phyloP scores from a whole-genome alignment of 2,797 vertebrate genomes.

The Rhynchonycteris naso region DNA sequence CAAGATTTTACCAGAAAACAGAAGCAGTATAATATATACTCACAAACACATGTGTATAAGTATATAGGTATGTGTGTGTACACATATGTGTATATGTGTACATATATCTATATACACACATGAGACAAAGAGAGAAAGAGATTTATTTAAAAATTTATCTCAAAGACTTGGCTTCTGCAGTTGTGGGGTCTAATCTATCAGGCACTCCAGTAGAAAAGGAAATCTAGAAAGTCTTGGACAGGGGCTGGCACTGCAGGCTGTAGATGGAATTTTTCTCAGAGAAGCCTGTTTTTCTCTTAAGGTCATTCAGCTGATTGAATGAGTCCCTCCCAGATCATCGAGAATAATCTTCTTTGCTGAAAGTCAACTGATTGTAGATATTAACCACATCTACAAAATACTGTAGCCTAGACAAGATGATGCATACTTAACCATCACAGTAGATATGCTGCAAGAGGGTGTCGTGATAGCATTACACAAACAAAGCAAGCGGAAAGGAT shows the following conservation, averaged over 20 bases:
- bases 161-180: background rate
- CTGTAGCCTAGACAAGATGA: background rate
- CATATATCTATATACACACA: background rate
- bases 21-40: background rate
- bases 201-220: background rate
- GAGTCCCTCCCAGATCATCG: background rate
- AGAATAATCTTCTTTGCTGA: background rate
- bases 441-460: background rate
- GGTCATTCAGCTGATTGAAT: background rate
- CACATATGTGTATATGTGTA: background rate
- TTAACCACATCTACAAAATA: background rate
- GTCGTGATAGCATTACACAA: background rate
- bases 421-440: accelerated
- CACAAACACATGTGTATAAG: background rate
- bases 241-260: background rate
- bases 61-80: background rate
- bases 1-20: background rate
- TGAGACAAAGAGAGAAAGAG: background rate
- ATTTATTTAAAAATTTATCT: background rate
- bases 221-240: background rate
- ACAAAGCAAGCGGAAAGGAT: background rate
- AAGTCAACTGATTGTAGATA: background rate
- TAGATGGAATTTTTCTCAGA: background rate
- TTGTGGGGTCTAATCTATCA: background rate
- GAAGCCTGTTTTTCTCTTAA: background rate